A percentile compares a stretch with the other conserved stretches of the same genome.
These are phyloP conservation scores for Progne subis DNA, from an alignment of 2,113 vertebrate species.

Conservation along the genomic window DNA sequence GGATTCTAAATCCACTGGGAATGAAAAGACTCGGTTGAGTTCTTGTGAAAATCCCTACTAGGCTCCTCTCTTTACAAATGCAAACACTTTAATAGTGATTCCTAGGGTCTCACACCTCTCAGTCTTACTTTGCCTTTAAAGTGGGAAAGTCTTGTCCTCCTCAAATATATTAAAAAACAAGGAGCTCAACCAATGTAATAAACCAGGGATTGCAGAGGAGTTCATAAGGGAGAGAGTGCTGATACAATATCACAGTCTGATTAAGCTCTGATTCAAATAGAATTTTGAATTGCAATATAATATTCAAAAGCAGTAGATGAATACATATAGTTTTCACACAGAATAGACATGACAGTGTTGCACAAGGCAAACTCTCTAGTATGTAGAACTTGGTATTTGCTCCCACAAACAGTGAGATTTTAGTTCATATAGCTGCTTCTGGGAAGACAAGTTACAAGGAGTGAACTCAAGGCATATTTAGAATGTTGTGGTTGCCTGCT, in stretches of 20 bases:
- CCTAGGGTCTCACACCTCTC: not conserved
- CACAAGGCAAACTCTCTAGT: accelerated
- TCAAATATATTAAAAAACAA: not conserved
- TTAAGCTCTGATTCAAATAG: not conserved
- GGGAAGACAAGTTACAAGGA: not conserved
- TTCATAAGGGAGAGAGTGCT: not conserved
- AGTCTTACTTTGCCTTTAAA: not conserved
- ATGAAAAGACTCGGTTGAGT: not conserved
- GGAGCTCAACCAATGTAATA: not conserved
- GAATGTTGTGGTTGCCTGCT: not conserved
- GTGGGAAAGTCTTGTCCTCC: not conserved
- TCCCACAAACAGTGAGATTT: not conserved
- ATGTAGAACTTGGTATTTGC: not conserved
- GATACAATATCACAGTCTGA: not conserved
- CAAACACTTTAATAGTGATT: not conserved
- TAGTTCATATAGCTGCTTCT: not conserved
- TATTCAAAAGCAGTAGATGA: not conserved
- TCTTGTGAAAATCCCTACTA: not conserved
- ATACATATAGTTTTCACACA: not conserved
- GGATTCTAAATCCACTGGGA: not conserved
- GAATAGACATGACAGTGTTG: not conserved
- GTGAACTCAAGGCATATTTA: not conserved
- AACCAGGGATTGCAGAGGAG: not conserved
- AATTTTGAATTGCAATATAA: not conserved
- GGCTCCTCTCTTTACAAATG: not conserved